These are phyloP conservation scores for Noctilio leporinus DNA, from an alignment of 2,113 vertebrate genomes.

Conservation along the genomic window DNA sequence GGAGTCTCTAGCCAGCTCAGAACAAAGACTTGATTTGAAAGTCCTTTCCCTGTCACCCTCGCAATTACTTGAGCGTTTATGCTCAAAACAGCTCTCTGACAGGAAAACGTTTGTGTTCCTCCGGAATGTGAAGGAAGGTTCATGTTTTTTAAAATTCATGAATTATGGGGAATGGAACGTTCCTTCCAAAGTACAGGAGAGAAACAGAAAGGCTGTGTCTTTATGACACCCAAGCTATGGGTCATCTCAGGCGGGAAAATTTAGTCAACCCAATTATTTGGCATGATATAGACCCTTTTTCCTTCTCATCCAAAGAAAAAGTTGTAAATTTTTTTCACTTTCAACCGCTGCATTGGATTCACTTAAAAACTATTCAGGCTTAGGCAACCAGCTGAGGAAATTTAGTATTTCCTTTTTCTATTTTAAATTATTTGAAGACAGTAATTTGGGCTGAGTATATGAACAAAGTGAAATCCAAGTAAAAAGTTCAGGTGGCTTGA, in stretches of 20 bases:
- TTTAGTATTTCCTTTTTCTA: not conserved
- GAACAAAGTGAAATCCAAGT: not conserved
- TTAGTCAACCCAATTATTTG: conserved; percentile 46
- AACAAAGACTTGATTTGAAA: conserved; percentile 65
- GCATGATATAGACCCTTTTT: not conserved
- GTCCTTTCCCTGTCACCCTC: conserved; percentile 31
- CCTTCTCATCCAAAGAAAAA: not conserved
- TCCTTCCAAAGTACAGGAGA: conserved; percentile 41
- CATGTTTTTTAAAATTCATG: conserved; percentile 74
- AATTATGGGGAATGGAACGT: conserved; percentile 66
- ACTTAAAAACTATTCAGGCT: not conserved
- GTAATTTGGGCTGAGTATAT: not conserved
- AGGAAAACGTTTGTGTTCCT: conserved; percentile 63
- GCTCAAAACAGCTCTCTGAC: conserved; percentile 47
- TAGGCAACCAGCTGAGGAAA: not conserved
- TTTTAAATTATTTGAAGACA: conserved; percentile 10
- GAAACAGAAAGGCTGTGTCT: conserved; percentile 68
- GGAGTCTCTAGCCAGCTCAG: conserved; percentile 36
- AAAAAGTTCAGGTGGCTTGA: not conserved
- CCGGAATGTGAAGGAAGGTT: conserved; percentile 63
- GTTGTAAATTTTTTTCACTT: not conserved
- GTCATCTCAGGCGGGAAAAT: conserved; percentile 57
- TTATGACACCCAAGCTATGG: conserved; percentile 27
- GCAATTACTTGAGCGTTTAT: conserved; percentile 55
- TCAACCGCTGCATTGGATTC: not conserved